Base-by-base conservation (phyloP, 2,113 vertebrate species). In the Rissa tridactyla region DNA sequence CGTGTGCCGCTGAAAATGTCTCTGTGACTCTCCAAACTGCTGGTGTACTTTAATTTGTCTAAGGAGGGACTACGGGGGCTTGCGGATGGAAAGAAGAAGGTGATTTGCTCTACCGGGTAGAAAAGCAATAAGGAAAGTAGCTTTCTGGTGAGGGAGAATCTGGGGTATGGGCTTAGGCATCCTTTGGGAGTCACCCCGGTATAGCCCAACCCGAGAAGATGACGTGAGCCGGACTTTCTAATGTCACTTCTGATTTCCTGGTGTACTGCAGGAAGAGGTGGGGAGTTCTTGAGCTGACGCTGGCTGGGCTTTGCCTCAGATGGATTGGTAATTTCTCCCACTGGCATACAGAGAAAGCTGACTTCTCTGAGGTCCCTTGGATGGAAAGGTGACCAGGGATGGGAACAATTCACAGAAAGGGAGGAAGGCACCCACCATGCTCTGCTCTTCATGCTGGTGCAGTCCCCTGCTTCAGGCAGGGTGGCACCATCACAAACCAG, bases 41-140 rank as follows among this genome's bases (percentile, higher is more conserved):
- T 54, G 9, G 23, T 0, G 1, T 19, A 16, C 0, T 0, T 17
- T 55, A 19, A n/a, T 68, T 82, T 3, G 13, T 34, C 22, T 79
- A 52, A 79, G 29, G 15, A 81, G 27, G 32, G 32, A 40, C 40
- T 69, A 57, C 0, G 0, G 44, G 14, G 18, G 17, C 25, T 38
- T 77, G 20, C 21, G 52, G 38, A n/a, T 72, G 18, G 18, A 82
- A 88, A 71, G 66, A 64, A 60, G 47, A 23, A 32, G 4, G 27
- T 55, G 20, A 46, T 75, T 75, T 72, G 12, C 91, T 52, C 38
- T 83, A 26, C 27, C 15, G n/a, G 15, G 17, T 42, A 65, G 40
- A 84, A 79, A 61, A 78, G 36, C 30, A 55, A 20, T 49, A 36
- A 90, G 20, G 38, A 68, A 69, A 69, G 8, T 20, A 15, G 2